phyloP scores from a whole-genome alignment of 2,113 vertebrate genomes.

The Ardeotis arabs region DNA sequence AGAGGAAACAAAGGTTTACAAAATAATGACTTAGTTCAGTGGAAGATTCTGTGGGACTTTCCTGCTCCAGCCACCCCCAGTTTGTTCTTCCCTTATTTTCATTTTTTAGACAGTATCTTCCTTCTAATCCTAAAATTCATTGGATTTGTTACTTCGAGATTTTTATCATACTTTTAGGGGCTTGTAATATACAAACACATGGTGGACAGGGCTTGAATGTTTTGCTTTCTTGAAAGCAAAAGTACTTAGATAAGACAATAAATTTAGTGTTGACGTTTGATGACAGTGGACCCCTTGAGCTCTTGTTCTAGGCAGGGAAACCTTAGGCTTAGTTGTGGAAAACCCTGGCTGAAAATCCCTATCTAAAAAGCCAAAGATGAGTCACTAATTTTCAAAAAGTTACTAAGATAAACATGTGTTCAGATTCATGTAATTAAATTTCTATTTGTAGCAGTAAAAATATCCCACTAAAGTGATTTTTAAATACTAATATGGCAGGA shows the following conservation, averaged over 20 bases:
- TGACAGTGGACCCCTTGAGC: background rate
- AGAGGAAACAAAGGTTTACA: background rate
- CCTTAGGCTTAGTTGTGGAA: slow-evolving; percentile 39
- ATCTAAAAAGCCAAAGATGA: slow-evolving; percentile 41
- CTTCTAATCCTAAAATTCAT: background rate
- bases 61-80: slow-evolving; percentile 1
- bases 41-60: slow-evolving; percentile 48
- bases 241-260: background rate
- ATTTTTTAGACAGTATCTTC: background rate
- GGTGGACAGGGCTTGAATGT: background rate
- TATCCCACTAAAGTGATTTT: background rate
- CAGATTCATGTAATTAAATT: slow-evolving; percentile 20
- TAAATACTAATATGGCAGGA: background rate
- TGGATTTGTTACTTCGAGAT: background rate
- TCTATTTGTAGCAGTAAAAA: slow-evolving; percentile 21
- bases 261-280: background rate
- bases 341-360: slow-evolving; percentile 60
- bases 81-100: slow-evolving; percentile 26
- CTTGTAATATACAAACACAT: background rate
- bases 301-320: slow-evolving; percentile 38
- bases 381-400: slow-evolving; percentile 53
- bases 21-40: background rate
- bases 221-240: slow-evolving; percentile 25
- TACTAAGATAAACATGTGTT: slow-evolving; percentile 31
- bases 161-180: background rate